Percentiles rank a stretch among this genome's conserved stretches.
Evolutionary conservation across 2,797 vertebrate genomes (phyloP).

Genomic region (Cirrhinus molitorella): DNA sequence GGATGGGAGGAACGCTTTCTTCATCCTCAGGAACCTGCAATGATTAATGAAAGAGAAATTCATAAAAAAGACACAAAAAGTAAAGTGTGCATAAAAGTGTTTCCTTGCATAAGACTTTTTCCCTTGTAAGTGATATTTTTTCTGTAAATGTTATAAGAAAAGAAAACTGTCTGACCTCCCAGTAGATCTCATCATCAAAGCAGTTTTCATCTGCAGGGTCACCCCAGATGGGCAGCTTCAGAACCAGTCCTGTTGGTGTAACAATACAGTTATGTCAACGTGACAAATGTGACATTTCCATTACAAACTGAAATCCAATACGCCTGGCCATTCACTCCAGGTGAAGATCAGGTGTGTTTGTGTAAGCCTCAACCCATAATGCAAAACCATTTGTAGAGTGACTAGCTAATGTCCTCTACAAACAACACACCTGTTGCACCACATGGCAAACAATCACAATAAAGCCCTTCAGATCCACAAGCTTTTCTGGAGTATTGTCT

Average conservation of each 20-base stretch:
- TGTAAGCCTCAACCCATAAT: background rate
- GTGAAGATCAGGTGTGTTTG: background rate
- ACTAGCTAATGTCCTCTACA: background rate
- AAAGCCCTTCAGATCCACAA: background rate
- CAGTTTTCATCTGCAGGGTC: constrained; percentile 90
- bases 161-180: constrained; percentile 85
- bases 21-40: constrained; percentile 86
- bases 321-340: background rate
- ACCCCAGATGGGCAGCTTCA: constrained; percentile 93
- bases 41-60: background rate
- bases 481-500: background rate
- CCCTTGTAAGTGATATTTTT: no score
- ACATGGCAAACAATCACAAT: background rate
- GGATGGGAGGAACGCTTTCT: constrained; percentile 72
- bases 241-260: constrained; percentile 82
- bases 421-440: background rate
- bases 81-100: background rate
- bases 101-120: background rate
- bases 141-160: background rate
- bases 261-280: constrained; percentile 17
- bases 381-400: background rate
- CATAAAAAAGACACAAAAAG: background rate
- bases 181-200: constrained; percentile 91
- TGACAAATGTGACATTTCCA: constrained; percentile 5
- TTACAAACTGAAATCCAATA: constrained; percentile 1